Evolutionary conservation across 1,140 invertebrate genomes (phyloP).

Genomic region (Mercenaria mercenaria): DNA sequence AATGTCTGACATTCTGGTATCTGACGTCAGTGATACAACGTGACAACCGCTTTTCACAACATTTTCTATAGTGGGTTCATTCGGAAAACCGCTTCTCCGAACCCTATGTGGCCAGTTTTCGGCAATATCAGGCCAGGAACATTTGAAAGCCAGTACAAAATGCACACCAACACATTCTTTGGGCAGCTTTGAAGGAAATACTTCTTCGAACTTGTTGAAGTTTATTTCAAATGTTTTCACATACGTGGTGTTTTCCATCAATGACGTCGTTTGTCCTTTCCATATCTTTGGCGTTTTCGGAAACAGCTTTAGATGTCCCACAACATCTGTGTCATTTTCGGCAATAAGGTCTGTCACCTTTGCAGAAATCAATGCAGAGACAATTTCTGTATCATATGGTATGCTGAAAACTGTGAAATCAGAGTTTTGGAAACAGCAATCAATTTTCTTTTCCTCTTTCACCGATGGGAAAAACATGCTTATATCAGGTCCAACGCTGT

Average conservation of each 20-base stretch:
- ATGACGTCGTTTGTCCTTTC: neutral
- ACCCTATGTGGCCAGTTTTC: neutral
- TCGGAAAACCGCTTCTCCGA: neutral
- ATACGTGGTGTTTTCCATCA: neutral
- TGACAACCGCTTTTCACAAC: slow-evolving; percentile 6
- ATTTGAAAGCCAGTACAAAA: neutral
- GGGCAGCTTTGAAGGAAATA: neutral
- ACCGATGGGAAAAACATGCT: neutral
- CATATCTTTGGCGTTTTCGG: neutral
- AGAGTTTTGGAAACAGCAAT: neutral
- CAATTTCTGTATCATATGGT: slow-evolving; percentile 13
- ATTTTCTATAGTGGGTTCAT: neutral
- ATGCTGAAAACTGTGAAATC: no score
- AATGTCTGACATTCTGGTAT: neutral
- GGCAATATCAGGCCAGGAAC: neutral
- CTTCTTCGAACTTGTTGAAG: neutral
- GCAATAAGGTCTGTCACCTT: neutral
- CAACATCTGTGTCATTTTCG: neutral
- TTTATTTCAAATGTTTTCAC: neutral
- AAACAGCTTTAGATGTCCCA: neutral
- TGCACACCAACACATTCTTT: neutral
- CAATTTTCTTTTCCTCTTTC: neutral
- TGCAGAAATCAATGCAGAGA: neutral
- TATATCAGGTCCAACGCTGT: neutral
- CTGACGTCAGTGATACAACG: neutral